phyloP scores from a whole-genome alignment of 2,888 invertebrate genomes.

The Apamea sordens region DNA sequence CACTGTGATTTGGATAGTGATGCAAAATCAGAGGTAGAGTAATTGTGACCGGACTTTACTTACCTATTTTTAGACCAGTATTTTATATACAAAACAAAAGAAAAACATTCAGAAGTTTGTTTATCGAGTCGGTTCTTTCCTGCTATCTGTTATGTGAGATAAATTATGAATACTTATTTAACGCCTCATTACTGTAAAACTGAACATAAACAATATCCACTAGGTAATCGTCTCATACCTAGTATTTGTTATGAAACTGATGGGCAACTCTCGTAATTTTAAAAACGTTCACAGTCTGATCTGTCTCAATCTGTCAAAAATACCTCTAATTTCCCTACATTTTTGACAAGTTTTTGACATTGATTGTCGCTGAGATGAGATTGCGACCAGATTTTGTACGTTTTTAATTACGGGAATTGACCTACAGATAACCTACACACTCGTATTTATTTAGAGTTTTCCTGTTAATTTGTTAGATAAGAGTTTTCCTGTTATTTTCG shows the following conservation, averaged over 20 bases:
- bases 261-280: too few species aligned
- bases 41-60: not conserved
- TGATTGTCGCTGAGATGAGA: too few species aligned
- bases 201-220: not conserved
- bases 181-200: not conserved
- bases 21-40: not conserved
- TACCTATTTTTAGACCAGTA: not conserved
- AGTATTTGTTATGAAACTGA: constrained; percentile 1
- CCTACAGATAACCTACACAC: not conserved
- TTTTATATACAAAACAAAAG: not conserved
- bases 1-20: not conserved
- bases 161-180: not conserved
- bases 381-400: too few species aligned
- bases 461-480: constrained; percentile 8
- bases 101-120: not conserved
- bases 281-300: too few species aligned
- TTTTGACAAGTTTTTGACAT: too few species aligned
- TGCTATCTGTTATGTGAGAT: constrained; percentile 14
- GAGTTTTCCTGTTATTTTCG: constrained; percentile 33
- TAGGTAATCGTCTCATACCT: not conserved
- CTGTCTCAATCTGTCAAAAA: too few species aligned
- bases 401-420: too few species aligned
- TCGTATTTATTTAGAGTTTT: constrained; percentile 18
- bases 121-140: not conserved
- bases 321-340: too few species aligned